phyloP scores from a whole-genome alignment of 2,888 invertebrate genomes.

The Lasioglossum marginatum region DNA sequence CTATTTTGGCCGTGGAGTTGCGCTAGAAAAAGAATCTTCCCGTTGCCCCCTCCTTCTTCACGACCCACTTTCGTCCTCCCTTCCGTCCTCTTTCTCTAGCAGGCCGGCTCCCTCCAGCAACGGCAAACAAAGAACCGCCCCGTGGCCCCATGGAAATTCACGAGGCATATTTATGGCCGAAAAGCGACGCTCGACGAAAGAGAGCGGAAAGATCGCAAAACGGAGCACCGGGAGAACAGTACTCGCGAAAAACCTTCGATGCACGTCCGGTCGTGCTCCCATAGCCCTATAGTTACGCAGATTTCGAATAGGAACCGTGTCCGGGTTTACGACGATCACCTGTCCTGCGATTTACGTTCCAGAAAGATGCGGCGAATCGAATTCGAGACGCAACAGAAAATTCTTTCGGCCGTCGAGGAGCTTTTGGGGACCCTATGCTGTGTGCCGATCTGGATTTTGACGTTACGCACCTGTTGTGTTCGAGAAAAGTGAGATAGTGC shows the following conservation, averaged over 20 bases:
- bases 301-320: neutral
- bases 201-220: neutral
- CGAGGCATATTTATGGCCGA: slow-evolving; percentile 78
- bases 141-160: slow-evolving; percentile 69
- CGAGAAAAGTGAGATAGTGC: neutral
- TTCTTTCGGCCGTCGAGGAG: neutral
- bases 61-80: slow-evolving; percentile 65
- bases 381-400: neutral
- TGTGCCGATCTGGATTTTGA: neutral
- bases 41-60: slow-evolving; percentile 37
- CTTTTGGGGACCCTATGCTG: neutral
- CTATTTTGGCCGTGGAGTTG: slow-evolving; percentile 74
- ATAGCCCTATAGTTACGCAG: neutral
- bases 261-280: slow-evolving; percentile 36
- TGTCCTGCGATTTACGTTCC: slow-evolving; percentile 15
- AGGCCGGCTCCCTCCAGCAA: slow-evolving; percentile 40
- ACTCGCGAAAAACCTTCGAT: slow-evolving; percentile 41
- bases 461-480: neutral
- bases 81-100: slow-evolving; percentile 4
- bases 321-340: slow-evolving; percentile 33
- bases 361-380: slow-evolving; percentile 6
- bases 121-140: slow-evolving; percentile 73
- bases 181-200: slow-evolving; percentile 65
- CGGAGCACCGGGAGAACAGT: neutral
- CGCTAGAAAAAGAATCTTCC: slow-evolving; percentile 74